A percentile compares a stretch with the other conserved stretches of the same genome.
Evolutionary conservation across 1,140 invertebrate species (phyloP).

Genomic region (Pissodes strobi): DNA sequence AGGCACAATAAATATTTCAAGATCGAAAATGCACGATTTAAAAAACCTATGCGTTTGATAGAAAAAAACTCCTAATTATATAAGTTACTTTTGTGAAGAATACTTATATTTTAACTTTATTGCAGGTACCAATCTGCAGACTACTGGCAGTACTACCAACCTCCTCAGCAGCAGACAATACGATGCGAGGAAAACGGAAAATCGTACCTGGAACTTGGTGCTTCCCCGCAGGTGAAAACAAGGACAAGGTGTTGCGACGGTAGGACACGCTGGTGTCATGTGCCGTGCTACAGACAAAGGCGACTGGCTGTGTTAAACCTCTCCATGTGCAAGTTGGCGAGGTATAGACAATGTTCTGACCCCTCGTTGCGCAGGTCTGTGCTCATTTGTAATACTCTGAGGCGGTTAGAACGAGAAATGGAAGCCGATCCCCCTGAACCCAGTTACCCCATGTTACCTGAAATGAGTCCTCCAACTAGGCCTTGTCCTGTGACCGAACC

Average conservation of each 20-base stretch:
- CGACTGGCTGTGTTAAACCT: constrained; percentile 88
- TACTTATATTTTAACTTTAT: not conserved
- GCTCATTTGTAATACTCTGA: constrained; percentile 91
- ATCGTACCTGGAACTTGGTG: constrained; percentile 84
- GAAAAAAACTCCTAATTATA: not conserved
- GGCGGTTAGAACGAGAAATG: constrained; percentile 89
- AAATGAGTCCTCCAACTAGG: constrained; percentile 57
- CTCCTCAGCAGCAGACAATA: constrained; percentile 74
- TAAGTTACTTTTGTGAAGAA: not conserved
- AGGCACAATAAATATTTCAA: too few species aligned
- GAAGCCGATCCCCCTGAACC: constrained; percentile 60
- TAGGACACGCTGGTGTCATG: constrained; percentile 74
- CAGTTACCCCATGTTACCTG: constrained; percentile 47
- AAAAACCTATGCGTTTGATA: too few species aligned
- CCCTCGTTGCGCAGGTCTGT: constrained; percentile 90
- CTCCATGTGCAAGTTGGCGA: constrained; percentile 89
- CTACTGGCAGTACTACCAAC: constrained; percentile 60
- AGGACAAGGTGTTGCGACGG: constrained; percentile 63
- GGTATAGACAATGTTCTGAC: constrained; percentile 85
- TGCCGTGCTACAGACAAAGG: constrained; percentile 81
- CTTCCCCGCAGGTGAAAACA: constrained; percentile 58
- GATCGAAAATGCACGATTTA: too few species aligned
- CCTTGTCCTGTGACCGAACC: constrained; percentile 55
- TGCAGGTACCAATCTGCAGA: constrained; percentile 46
- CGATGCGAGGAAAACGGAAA: constrained; percentile 87